Evolutionary conservation across 2,888 invertebrate genomes (phyloP), one percentile per base, ranked within the genome.

Genomic region (Standfussiana lucernea): DNA sequence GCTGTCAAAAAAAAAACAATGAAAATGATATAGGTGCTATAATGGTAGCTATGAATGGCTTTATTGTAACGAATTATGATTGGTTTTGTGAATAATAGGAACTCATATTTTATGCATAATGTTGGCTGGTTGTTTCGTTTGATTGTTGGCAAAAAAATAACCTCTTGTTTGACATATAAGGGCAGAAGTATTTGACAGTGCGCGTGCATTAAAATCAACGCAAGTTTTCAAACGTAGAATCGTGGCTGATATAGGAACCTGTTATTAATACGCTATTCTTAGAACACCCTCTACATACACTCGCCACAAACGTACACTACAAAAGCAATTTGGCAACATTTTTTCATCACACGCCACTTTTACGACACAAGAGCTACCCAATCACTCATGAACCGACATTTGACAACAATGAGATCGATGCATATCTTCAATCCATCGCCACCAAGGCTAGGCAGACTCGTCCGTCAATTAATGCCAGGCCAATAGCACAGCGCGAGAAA

Each of bases 371-470:
- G 13, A 70, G 13, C 77, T 67, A 75, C 56, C 84, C 80, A 80
- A 88, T 88, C 84, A 82, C 83, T 89, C 83, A 86, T 77, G 64
- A 71, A 88, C 79, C 82, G 89, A 87, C 89, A 89, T 88, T 88
- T 87, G 89, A 89, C 89, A 82, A 88, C 89, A 88, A 88, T 88
- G 82, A 87, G 68, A 74, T n/a, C 37, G 78, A 79, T 83, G 42
- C 50, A 70, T 87, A 88, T 88, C 88, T 74, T 77, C 79, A 86
- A 86, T 87, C 88, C 82, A 86, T 88, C 85, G 78, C 78, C 69
- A 75, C 84, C 89, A 87, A 88, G 88, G 89, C 84, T 87, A 80
- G 71, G 80, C 75, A 84, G 84, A 87, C 78, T 66, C 83, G 79
- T 82, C 79, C 78, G 80, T 79, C 84, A 76, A 74, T 81, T 81